Evolutionary conservation across 1,140 invertebrate genomes (phyloP), one percentile per base, ranked within the genome.

Genomic region (Calephelis virginiensis): DNA sequence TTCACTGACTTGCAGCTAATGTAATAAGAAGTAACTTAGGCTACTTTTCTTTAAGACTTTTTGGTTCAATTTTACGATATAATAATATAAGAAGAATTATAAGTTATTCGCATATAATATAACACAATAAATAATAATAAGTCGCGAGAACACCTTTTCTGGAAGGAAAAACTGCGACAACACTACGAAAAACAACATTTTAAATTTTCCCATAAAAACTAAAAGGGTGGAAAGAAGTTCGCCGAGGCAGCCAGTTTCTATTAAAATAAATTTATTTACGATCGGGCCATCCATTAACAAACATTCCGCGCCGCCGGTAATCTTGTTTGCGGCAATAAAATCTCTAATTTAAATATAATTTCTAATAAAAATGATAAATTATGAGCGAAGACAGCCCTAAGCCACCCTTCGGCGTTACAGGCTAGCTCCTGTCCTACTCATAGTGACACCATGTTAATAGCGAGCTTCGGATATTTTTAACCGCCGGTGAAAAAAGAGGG

Each of bases 401-500:
- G 43, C 40, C 70, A 64, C 65, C 71, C 74, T 67, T 48, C 68
- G 61, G 70, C 63, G 48, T 37, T 61, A 76, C 71, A 73, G 75
- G 73, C 72, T 73, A 61, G 72, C 56, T 71, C 28, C 28, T 71
- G 75, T 73, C 77, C 70, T 73, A 66, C 63, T 70, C 66, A 38
- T 61, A 67, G 59, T 56, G 43, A 50, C 46, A 64, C 61, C 37
- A 66, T 38, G 56, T 8, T n/a, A n/a, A 12, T 6, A 13, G 8
- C 11, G 43, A 7, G n/a, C 3, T 62, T 45, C 7, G 46, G 61
- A 48, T 3, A 63, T n/a, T 63, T 43, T 47, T 17, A 14, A 28
- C 28, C 3, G 28, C 28, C 28, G 28, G 5, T 28, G 8, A 48
- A 14, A 14, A 43, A 43, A 43, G 40, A 43, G 40, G 7, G 8